phyloP scores from a whole-genome alignment of 2,888 invertebrate species.

The Empis livida region DNA sequence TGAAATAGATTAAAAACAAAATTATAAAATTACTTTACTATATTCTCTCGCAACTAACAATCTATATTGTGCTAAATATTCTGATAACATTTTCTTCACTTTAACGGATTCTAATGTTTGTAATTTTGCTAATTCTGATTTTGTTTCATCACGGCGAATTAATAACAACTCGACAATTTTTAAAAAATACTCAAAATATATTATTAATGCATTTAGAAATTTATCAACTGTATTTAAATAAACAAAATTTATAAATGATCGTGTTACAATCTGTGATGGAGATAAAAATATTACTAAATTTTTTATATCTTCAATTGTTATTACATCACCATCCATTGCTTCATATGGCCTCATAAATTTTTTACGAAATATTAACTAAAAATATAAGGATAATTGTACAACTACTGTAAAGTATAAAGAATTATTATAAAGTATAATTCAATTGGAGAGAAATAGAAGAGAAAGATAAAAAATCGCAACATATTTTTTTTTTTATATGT shows the following conservation, averaged over 20 bases:
- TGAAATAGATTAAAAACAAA: not conserved
- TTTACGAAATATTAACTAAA: slow-evolving; percentile 19
- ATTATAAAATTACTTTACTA: slow-evolving; percentile 14
- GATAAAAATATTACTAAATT: slow-evolving; percentile 27
- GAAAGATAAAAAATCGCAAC: too few species aligned
- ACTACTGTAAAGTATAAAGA: too few species aligned
- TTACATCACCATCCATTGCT: slow-evolving; percentile 22
- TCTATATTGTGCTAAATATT: slow-evolving; percentile 26
- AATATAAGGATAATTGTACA: too few species aligned
- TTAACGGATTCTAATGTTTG: slow-evolving; percentile 24
- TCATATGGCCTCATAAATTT: slow-evolving; percentile 19
- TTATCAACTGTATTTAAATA: slow-evolving; percentile 23
- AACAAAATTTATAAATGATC: slow-evolving; percentile 25
- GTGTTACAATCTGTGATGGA: slow-evolving; percentile 22
- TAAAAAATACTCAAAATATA: slow-evolving; percentile 33
- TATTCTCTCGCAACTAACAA: slow-evolving; percentile 31
- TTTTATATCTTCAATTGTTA: slow-evolving; percentile 28
- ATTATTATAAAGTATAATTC: too few species aligned
- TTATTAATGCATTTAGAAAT: slow-evolving; percentile 26
- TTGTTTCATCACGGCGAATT: slow-evolving; percentile 27
- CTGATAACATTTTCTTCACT: slow-evolving; percentile 25
- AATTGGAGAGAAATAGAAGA: too few species aligned
- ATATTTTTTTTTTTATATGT: not conserved
- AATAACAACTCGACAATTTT: slow-evolving; percentile 28
- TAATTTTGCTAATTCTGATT: slow-evolving; percentile 20